Percentiles rank a stretch among this genome's conserved stretches.
Evolutionary conservation across 1,140 invertebrate genomes (phyloP).

Genomic region (Aphelinus atriplicis): DNA sequence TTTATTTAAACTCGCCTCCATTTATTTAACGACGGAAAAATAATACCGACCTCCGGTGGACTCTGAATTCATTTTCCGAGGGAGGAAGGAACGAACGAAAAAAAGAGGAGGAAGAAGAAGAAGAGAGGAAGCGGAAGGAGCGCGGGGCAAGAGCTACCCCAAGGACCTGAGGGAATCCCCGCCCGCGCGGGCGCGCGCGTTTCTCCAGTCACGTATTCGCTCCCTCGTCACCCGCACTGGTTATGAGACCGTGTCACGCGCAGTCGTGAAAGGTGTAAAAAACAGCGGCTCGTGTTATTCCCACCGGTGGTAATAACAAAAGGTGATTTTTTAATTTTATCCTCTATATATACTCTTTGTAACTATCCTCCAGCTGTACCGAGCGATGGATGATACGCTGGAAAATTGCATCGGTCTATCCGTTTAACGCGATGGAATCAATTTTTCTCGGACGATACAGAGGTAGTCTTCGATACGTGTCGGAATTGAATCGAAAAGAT

Average conservation of each 20-base stretch:
- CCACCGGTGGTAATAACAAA: too few species aligned
- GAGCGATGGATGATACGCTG: too few species aligned
- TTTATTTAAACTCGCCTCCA: slow-evolving; percentile 41
- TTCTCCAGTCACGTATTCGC: slow-evolving; percentile 20
- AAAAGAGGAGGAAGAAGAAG: not conserved
- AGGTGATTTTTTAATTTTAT: too few species aligned
- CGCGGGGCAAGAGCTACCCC: not conserved
- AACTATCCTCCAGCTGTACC: too few species aligned
- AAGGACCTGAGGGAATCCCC: not conserved
- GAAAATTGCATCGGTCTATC: too few species aligned
- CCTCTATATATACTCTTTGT: too few species aligned
- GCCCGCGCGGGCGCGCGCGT: not conserved
- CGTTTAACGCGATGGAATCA: too few species aligned
- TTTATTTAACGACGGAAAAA: slow-evolving; percentile 42
- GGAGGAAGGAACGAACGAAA: too few species aligned
- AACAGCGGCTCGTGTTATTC: not conserved
- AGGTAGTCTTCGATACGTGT: too few species aligned
- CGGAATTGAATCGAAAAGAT: too few species aligned
- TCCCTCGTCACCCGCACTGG: slow-evolving; percentile 16
- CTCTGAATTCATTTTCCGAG: slow-evolving; percentile 36
- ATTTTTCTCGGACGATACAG: too few species aligned
- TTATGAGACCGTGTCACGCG: not conserved
- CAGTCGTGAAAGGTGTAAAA: not conserved
- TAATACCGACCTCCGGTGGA: slow-evolving; percentile 28
- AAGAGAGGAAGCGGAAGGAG: not conserved